Evolutionary conservation across 1,140 invertebrate species (phyloP), one percentile per base, ranked within the genome.

Genomic region (Bombus picipes): DNA sequence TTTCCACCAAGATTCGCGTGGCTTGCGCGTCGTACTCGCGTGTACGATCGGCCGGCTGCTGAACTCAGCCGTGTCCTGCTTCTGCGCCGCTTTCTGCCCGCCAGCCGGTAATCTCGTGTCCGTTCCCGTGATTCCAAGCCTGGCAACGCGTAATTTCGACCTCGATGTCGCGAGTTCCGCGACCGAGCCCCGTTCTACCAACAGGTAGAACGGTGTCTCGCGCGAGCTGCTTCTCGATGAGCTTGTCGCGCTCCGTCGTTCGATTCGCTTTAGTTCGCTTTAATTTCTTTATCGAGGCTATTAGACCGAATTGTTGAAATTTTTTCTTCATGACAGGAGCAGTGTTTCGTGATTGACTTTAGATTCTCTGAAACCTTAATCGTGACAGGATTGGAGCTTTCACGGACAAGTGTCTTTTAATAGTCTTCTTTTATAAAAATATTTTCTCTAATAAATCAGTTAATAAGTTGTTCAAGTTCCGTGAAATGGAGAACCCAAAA

Each of bases 51-150:
- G 65, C 1, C 65, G 43, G 39, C 43, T 34, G 65, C 39, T 81
- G 70, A 89, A 83, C 82, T 78, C 88, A 74, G 59, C 59, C 81
- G 81, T 85, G 83, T 85, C 86, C 71, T 47, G 70, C 39, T 65
- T 77, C 65, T 34, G 70, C 37, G 70, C 71, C 77, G 73, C 75
- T 83, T 88, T 39, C 68, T 53, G 41, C 66, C 80, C 66, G 47
- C 71, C 57, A 59, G 59, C 39, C 77, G 62, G n/a, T 73, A 82
- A 87, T 82, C 87, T 88, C 73, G 73, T 43, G 53, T 70, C 68
- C 73, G 25, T 59, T 72, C 53, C 78, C 70, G 37, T 81, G 83
- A 88, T 77, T 81, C 43, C 82, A 76, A n/a, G 43, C 65, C 65
- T 81, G 77, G 72, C 62, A 68, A 66, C 77, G 70, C 71, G 71